Evolutionary conservation across 2,888 invertebrate genomes (phyloP).

Genomic region (Belgica antarctica): DNA sequence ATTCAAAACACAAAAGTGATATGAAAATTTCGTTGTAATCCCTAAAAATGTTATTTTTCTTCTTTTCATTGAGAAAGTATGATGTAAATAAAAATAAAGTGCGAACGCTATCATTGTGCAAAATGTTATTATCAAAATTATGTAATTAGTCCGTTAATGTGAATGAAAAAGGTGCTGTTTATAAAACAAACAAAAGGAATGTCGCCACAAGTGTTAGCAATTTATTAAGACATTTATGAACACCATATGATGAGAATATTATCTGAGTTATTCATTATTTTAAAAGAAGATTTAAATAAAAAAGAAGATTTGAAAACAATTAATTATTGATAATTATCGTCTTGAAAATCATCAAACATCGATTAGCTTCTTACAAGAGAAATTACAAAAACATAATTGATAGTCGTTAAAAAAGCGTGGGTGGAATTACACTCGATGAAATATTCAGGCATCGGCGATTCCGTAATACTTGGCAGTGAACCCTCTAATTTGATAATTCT

Average conservation of each 20-base stretch:
- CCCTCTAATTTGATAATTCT: slow-evolving; percentile 43
- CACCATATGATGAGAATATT: slow-evolving; percentile 9
- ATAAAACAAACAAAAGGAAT: slow-evolving; percentile 11
- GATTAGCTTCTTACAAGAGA: not conserved
- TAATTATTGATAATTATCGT: not conserved
- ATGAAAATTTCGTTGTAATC: too few species aligned
- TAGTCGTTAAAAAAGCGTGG: slow-evolving; percentile 22
- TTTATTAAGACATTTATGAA: too few species aligned
- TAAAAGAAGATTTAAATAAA: slow-evolving; percentile 14
- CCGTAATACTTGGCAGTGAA: not conserved
- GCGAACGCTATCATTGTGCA: too few species aligned
- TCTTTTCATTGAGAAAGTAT: not conserved
- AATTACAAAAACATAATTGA: not conserved
- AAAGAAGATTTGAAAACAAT: not conserved
- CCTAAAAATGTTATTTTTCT: too few species aligned
- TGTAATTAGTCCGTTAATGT: slow-evolving; percentile 1
- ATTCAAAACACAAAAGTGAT: too few species aligned
- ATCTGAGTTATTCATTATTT: slow-evolving; percentile 2
- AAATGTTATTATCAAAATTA: slow-evolving; percentile 20
- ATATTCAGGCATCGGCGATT: not conserved
- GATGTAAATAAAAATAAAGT: not conserved
- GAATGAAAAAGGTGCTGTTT: slow-evolving; percentile 9
- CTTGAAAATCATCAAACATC: not conserved
- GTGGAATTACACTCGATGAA: not conserved
- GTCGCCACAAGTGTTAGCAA: too few species aligned